These are phyloP conservation scores for Mugil cephalus DNA, from an alignment of 2,113 vertebrate species.

Conservation along the genomic window DNA sequence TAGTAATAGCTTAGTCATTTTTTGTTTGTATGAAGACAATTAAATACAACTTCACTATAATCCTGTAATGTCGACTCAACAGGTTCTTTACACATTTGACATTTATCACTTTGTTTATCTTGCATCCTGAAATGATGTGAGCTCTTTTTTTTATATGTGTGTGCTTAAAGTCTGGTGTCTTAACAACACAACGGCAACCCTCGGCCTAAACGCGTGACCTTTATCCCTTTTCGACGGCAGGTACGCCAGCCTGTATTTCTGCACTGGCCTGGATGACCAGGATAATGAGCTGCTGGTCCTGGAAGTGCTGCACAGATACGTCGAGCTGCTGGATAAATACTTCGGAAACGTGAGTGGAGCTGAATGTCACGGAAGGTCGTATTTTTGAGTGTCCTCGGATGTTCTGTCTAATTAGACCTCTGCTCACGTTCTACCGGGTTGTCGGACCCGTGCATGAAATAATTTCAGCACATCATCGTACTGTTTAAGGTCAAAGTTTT, in stretches of 20 bases:
- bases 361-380: not conserved
- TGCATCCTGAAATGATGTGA: too few species aligned
- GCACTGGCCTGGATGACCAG: conserved; percentile 88
- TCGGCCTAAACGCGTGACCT: not conserved
- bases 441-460: not conserved
- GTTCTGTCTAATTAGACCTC: not conserved
- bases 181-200: not conserved
- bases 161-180: not conserved
- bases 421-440: not conserved
- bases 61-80: too few species aligned
- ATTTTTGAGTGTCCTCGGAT: not conserved
- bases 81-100: too few species aligned
- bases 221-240: conserved; percentile 66
- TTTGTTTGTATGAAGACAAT: too few species aligned
- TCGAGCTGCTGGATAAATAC: conserved; percentile 95
- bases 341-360: conserved; percentile 91
- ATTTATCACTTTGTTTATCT: too few species aligned
- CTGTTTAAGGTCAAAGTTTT: too few species aligned
- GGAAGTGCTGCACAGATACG: conserved; percentile 93
- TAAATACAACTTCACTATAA: too few species aligned
- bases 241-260: conserved; percentile 96
- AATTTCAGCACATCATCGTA: not conserved
- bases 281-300: conserved; percentile 94
- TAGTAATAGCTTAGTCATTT: too few species aligned
- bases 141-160: too few species aligned